Conservation (phyloP, 1,140 invertebrate genomes). For the Paramacrobiotus metropolitanus region DNA sequence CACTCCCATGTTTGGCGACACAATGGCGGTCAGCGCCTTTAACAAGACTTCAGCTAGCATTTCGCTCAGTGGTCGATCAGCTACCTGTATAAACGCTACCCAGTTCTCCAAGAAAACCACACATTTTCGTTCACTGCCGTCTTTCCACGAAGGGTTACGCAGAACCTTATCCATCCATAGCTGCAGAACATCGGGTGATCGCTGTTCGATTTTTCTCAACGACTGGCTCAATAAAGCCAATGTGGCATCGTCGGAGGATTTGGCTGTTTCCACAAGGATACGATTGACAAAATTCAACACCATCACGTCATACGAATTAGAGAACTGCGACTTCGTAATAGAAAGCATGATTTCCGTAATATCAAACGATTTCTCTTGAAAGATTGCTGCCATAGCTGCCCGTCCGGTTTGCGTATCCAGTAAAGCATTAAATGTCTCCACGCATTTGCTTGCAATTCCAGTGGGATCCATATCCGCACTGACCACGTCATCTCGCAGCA, state of each 20-base stretch:
- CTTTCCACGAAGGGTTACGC: background rate
- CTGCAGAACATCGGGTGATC: background rate
- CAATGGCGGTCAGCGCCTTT: constrained; percentile 27
- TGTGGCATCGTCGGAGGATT: constrained; percentile 18
- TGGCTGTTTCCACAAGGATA: background rate
- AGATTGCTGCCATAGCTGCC: constrained; percentile 54
- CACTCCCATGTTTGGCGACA: background rate
- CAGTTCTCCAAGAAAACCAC: background rate
- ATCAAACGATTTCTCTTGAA: constrained; percentile 33
- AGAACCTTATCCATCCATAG: background rate
- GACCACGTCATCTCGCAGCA: background rate
- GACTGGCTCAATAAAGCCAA: constrained; percentile 41
- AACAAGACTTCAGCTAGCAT: constrained; percentile 45
- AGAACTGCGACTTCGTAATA: constrained; percentile 33
- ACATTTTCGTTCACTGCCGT: background rate
- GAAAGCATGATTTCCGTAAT: constrained; percentile 42
- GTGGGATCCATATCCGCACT: constrained; percentile 10
- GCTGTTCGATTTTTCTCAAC: constrained; percentile 9
- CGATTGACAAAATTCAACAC: constrained; percentile 51
- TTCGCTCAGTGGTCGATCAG: background rate
- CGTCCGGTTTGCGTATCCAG: constrained; percentile 51
- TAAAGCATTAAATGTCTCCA: constrained; percentile 57
- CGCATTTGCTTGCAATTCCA: constrained; percentile 38
- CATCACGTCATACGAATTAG: constrained; percentile 43
- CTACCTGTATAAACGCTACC: background rate